Percentiles rank a stretch among this genome's conserved stretches.
Conservation (phyloP, 37 sponge, comb jelly and placozoan species). For the Aplysina aerophoba region DNA sequence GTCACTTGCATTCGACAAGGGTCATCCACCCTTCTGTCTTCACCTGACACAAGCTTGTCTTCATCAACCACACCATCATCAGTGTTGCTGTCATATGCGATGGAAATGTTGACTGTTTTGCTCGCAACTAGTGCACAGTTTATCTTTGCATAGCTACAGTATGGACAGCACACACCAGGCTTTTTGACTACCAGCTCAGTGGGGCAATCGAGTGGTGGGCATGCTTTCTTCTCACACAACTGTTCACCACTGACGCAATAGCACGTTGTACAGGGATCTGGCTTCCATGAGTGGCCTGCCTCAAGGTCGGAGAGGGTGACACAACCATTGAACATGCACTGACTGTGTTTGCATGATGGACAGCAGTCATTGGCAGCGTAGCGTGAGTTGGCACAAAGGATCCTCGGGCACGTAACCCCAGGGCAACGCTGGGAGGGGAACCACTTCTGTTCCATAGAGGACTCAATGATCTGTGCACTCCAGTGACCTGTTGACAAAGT, state of each 20-base stretch:
- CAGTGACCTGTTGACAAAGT: background rate
- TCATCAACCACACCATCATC: background rate
- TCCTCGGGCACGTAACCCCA: background rate
- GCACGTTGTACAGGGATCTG: conserved; percentile 5
- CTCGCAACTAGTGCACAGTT: background rate
- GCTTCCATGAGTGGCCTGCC: background rate
- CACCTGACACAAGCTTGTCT: background rate
- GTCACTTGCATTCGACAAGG: background rate
- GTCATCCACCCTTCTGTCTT: background rate
- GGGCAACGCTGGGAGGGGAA: background rate
- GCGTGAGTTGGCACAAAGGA: background rate
- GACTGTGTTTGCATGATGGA: background rate
- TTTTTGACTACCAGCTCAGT: background rate
- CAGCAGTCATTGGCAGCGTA: background rate
- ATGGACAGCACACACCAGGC: background rate
- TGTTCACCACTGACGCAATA: background rate
- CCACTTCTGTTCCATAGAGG: background rate
- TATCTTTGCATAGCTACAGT: background rate
- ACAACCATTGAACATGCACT: background rate
- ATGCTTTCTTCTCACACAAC: background rate
- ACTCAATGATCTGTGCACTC: background rate
- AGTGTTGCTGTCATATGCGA: background rate
- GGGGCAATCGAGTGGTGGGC: background rate
- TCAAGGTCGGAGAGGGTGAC: background rate
- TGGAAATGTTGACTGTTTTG: background rate